Evolutionary conservation across 2,113 vertebrate genomes (phyloP).

Genomic region (Lepisosteus osseus): DNA sequence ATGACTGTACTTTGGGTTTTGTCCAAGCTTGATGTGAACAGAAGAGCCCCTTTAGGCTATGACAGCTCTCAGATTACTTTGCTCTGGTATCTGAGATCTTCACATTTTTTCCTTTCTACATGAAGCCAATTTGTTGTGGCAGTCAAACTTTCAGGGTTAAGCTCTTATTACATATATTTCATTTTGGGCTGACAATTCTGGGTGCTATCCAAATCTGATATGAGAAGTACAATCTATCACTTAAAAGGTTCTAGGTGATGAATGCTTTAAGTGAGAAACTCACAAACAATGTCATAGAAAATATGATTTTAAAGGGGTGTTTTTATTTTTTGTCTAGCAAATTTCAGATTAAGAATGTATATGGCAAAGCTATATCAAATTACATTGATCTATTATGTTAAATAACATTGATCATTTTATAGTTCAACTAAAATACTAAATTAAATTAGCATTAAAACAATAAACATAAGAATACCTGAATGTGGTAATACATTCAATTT

Average conservation of each 20-base stretch:
- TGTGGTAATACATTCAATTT: no score
- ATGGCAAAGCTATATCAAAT: no score
- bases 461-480: no score
- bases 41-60: conserved; percentile 52
- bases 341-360: no score
- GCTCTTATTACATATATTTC: conserved; percentile 70
- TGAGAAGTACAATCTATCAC: conserved; percentile 47
- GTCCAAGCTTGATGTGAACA: conserved; percentile 60
- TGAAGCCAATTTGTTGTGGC: conserved; percentile 71
- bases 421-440: no score
- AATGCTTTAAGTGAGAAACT: no score
- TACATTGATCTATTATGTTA: no score
- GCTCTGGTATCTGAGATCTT: conserved; percentile 55
- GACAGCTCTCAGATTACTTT: conserved; percentile 61
- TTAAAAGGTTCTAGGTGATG: conserved; percentile 34
- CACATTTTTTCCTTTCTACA: conserved; percentile 50
- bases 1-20: conserved; percentile 46
- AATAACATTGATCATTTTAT: no score
- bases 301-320: no score
- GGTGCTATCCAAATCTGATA: conserved; percentile 57
- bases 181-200: conserved; percentile 55
- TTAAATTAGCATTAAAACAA: no score
- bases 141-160: conserved; percentile 59
- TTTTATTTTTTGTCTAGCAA: no score
- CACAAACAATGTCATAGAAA: no score